phyloP scores from a whole-genome alignment of 2,797 vertebrate species.

The Gadopsis marmoratus region DNA sequence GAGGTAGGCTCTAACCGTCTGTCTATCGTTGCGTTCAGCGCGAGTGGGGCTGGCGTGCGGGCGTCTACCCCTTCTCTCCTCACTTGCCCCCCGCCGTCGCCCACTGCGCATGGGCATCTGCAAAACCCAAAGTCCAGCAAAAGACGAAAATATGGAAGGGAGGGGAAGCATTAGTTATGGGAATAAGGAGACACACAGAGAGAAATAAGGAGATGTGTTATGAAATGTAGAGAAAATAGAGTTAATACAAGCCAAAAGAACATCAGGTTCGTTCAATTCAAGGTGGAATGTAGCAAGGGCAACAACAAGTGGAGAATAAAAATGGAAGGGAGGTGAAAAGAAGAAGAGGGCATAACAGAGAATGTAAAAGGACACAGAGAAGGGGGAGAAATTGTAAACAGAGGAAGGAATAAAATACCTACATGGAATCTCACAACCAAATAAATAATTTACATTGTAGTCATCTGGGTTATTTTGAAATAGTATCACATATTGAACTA shows the following conservation, averaged over 20 bases:
- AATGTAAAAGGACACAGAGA: slow-evolving; percentile 27
- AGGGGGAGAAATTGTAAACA: slow-evolving; percentile 12
- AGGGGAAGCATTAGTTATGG: slow-evolving; percentile 6
- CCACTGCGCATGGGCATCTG: slow-evolving; percentile 90
- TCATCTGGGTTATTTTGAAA: slow-evolving; percentile 39
- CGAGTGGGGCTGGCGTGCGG: slow-evolving; percentile 85
- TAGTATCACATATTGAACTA: slow-evolving; percentile 47
- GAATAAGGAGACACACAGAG: neutral
- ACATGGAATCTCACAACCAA: slow-evolving; percentile 38
- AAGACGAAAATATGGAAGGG: slow-evolving; percentile 24
- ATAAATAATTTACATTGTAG: slow-evolving; percentile 44
- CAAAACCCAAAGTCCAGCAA: slow-evolving; percentile 51
- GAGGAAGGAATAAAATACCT: slow-evolving; percentile 34
- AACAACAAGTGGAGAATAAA: slow-evolving; percentile 42
- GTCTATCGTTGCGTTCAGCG: slow-evolving; percentile 85
- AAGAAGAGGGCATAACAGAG: slow-evolving; percentile 19
- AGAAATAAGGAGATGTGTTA: neutral
- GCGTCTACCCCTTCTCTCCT: slow-evolving; percentile 87
- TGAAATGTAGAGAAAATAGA: slow-evolving; percentile 14
- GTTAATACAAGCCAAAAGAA: slow-evolving; percentile 24
- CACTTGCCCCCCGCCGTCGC: slow-evolving; percentile 86
- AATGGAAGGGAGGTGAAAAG: slow-evolving; percentile 12
- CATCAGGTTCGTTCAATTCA: slow-evolving; percentile 29
- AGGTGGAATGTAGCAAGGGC: slow-evolving; percentile 32
- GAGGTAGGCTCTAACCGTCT: slow-evolving; percentile 79